Evolutionary conservation across 2,888 invertebrate species (phyloP), one percentile per base, ranked within the genome.

Genomic region (Agrotis segetum): DNA sequence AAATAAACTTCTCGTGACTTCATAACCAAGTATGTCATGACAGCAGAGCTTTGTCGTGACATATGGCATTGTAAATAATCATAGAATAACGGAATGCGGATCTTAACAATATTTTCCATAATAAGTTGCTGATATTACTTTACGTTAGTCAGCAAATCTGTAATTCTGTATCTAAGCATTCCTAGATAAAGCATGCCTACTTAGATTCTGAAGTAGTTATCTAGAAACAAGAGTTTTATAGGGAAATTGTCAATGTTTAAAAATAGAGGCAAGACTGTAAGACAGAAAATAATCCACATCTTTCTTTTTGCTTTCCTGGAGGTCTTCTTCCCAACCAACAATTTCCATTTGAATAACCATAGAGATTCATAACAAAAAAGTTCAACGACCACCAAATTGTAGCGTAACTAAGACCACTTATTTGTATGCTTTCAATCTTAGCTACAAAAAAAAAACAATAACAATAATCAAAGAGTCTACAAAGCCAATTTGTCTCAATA

Each of bases 401-500:
- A 69, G 29, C n/a, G 19, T 34, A 29, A 6, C 40, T 59, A 60
- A 70, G 9, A n/a, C 7, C 55, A 44, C 19, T 44, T 21, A 59
- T 44, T 44, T 34, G 46, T 19, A 24, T 17, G 19, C 24, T 44
- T 68, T 44, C 58, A 68, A 53, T 76, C 17, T 46, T 24, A 17
- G 21, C 44, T 34, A 40, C 50, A 56, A 50, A 71, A 70, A 74
- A 40, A n/a, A 11, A 53, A 55, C 17, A 68, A 60, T 47, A 61
- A 62, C 29, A 50, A 73, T 50, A 67, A 63, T 60, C 40, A 75
- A 71, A 77, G 69, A 53, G 47, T 53, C 4, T 49, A 71, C 58
- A 24, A 67, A 69, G 63, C 50, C 69, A 79, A 84, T 83, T 83
- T 74, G 69, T 83, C 71, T 79, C 59, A 34, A 82, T 73, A 67